These are phyloP conservation scores for Halcyon leucocephala DNA, from an alignment of 2,797 vertebrate species.

Conservation along the genomic window DNA sequence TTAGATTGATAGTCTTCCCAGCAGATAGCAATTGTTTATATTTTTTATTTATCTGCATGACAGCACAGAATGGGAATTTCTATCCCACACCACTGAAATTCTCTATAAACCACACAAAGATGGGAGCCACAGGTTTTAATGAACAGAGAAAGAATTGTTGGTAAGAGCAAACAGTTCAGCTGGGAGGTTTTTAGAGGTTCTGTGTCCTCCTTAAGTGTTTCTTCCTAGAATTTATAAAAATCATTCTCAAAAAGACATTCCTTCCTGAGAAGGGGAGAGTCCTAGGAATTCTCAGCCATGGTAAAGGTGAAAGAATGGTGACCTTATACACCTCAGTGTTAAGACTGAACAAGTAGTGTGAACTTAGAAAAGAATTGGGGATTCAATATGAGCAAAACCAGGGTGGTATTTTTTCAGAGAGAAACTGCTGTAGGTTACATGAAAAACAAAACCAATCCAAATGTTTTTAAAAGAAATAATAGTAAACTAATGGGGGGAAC, in stretches of 20 bases:
- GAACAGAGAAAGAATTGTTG: neutral
- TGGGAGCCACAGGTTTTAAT: neutral
- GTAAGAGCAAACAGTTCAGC: neutral
- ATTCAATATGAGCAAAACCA: neutral
- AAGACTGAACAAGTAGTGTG: neutral
- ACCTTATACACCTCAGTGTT: neutral
- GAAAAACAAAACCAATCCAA: neutral
- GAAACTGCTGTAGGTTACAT: neutral
- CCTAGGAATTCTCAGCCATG: neutral
- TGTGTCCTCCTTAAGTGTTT: neutral
- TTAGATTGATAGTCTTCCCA: neutral
- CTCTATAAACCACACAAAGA: neutral
- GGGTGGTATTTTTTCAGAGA: neutral
- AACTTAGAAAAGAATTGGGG: neutral
- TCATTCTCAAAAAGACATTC: neutral
- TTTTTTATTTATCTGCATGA: neutral
- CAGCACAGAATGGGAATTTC: neutral
- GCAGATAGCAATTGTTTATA: neutral
- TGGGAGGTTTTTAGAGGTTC: neutral
- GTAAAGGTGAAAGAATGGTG: neutral
- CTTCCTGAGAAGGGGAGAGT: neutral
- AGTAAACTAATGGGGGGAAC: neutral
- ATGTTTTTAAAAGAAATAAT: neutral
- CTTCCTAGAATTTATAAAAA: neutral
- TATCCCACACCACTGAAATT: neutral